Base-by-base conservation (phyloP, 2,113 vertebrate species). In the Scopus umbretta region DNA sequence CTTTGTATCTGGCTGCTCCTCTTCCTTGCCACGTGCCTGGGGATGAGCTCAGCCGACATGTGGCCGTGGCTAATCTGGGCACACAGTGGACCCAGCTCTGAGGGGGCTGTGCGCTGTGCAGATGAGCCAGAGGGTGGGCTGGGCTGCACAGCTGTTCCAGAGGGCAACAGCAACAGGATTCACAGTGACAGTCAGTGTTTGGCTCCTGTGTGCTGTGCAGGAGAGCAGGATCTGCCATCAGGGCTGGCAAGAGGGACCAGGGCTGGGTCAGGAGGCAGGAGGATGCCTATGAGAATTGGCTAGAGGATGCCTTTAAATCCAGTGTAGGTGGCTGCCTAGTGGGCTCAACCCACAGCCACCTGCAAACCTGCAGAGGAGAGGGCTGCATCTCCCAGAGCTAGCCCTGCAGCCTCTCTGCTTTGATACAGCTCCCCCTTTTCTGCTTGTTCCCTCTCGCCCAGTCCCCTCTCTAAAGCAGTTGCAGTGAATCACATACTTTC, bases 381-480 rank as follows among this genome's bases (percentile, higher is more conserved):
- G 47, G 50, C 30, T 92, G 62, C 17, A 20, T 32, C 42, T 78
- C 55, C 56, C 29, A 1, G 10, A 68, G 45, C 34, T 83, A 12
- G 19, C 52, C 47, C 34, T 53, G 47, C 29, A 66, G 43, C 34
- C 14, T 43, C 62, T 88, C 36, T 82, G 40, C 81, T 65, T 88
- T 79, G 52, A 21, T 71, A 43, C 2, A 0, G 5, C 71, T 92
- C 21, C 34, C 29, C 3, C 11, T 93, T 95, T 70, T 59, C 53
- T 61, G 38, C 30, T 55, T 25, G 16, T 65, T 40, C 47, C n/a
- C 38, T 52, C 29, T 62, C 0, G 2, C 8, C 15, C 1, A 0
- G 9, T 21, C 32, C 52, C 19, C 30, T 75, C 38, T 71, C 74
- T 78, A 21, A 58, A 70, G 74, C 40, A 82, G 75, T 38, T 72